Evolutionary conservation across 2,797 vertebrate species (phyloP), one percentile per base, ranked within the genome.

Genomic region (Pteronotus mesoamericanus): DNA sequence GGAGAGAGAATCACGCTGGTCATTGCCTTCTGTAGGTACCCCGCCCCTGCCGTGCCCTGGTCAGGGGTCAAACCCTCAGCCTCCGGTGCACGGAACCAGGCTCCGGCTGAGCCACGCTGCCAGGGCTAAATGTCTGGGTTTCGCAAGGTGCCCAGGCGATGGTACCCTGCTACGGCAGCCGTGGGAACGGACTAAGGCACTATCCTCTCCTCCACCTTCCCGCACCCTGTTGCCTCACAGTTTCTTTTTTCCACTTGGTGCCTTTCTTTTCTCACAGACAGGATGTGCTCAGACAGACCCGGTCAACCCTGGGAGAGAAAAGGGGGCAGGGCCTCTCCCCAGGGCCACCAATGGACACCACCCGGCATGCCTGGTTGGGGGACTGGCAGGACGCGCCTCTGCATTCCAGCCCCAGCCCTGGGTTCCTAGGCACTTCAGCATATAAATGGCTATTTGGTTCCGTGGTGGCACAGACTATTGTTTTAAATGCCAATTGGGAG

Each of bases 111-210:
- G 18, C 64, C n/a, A 34, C 1, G 12, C 64, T 19, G 15, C 15
- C 64, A 1, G 9, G 1, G n/a, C n/a, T 24, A 32, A 1, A 21
- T 9, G 22, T 64, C 79, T 66, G 44, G 32, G 9, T 21, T 26
- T 26, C 46, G 15, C 2, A 2, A 71, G 64, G 29, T 1, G 4
- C 32, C 64, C 42, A 1, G 11, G 29, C 11, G 26, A 15, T 34
- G 9, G 46, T 2, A 24, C 14, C 34, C 39, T 44, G 42, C 14
- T 2, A 39, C 3, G 6, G 24, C 66, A 39, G 82, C 68, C 11
- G 2, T 0, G n/a, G n/a, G n/a, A n/a, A 2, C 0, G 3, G 37
- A 8, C 55, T 16, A 6, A 1, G 34, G 51, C 2, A 0, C 71
- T 3, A 0, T n/a, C 78, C 9, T 37, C n/a, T 32, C 51, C 22